Conservation (phyloP, 2,113 vertebrate species). For the Numenius arquata region DNA sequence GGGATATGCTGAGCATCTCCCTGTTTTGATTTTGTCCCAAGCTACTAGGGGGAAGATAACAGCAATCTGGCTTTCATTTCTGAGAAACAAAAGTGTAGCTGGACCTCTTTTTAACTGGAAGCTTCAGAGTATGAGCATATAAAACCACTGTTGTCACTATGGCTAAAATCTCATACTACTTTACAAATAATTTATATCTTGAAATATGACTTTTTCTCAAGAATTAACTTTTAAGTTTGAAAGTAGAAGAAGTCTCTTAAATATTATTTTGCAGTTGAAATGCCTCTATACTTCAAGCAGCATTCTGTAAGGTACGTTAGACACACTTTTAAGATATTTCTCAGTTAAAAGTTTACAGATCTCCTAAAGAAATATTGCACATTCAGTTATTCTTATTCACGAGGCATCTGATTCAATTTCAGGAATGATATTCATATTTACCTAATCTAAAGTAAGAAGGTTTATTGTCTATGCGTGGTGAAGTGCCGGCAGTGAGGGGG, state of each 20-base stretch:
- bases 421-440: background rate
- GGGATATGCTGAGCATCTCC: background rate
- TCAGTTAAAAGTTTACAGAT: background rate
- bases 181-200: background rate
- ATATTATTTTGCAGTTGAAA: background rate
- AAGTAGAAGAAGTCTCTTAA: background rate
- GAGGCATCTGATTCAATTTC: background rate
- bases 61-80: background rate
- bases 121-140: background rate
- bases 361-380: background rate
- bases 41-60: background rate
- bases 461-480: rapidly evolving
- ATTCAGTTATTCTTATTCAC: background rate
- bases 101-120: background rate
- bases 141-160: background rate
- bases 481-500: background rate
- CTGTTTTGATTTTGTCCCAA: background rate
- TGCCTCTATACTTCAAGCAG: background rate
- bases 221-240: background rate
- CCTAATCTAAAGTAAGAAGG: background rate
- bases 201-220: background rate
- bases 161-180: background rate
- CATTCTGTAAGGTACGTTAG: background rate
- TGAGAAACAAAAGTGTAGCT: background rate
- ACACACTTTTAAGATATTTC: background rate